phyloP scores from a whole-genome alignment of 2,888 invertebrate species.

The Nomada fucata region DNA sequence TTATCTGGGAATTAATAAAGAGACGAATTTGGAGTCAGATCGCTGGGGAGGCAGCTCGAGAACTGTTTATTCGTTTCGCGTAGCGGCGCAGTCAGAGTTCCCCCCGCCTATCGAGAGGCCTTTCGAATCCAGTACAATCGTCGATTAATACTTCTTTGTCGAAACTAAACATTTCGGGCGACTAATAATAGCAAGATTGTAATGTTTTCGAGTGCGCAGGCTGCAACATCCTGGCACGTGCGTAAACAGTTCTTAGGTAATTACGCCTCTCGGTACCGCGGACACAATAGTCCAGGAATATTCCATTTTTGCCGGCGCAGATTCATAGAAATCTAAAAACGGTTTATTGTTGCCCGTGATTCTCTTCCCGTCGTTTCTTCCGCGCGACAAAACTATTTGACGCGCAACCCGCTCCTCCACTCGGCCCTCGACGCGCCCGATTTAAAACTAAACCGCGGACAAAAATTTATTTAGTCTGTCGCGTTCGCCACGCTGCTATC shows the following conservation, averaged over 20 bases:
- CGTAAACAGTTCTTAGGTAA: conserved; percentile 80
- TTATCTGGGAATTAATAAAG: background rate
- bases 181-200: conserved; percentile 76
- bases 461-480: conserved; percentile 57
- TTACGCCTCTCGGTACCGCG: conserved; percentile 53
- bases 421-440: background rate
- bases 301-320: conserved; percentile 56
- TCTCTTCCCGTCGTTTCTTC: background rate
- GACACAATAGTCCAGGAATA: conserved; percentile 69
- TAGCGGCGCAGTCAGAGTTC: background rate
- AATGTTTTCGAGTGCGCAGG: conserved; percentile 67
- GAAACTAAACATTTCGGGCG: conserved; percentile 47
- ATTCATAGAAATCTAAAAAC: conserved; percentile 28
- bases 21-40: background rate
- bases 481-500: conserved; percentile 34
- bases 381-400: background rate
- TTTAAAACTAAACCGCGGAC: conserved; percentile 24
- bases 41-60: background rate
- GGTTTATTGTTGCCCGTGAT: background rate
- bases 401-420: background rate
- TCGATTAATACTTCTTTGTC: conserved; percentile 41
- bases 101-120: background rate
- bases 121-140: background rate
- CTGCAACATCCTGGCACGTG: conserved; percentile 83
- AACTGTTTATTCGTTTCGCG: background rate